phyloP scores from a whole-genome alignment of 2,797 vertebrate genomes.

The Liparis tanakae region DNA sequence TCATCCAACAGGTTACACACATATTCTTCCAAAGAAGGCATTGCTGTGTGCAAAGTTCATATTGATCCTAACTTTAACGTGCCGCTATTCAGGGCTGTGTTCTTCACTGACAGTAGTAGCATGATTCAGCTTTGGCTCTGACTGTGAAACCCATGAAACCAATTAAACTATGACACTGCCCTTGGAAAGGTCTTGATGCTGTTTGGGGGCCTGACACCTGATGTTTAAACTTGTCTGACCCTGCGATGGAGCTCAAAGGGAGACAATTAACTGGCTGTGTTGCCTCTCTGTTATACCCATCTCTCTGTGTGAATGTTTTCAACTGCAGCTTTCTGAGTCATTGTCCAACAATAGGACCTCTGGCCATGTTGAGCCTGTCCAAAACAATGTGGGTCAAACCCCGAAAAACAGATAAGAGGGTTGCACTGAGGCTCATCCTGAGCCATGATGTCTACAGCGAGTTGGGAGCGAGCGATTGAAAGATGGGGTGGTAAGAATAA shows the following conservation, averaged over 20 bases:
- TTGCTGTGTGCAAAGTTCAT: neutral
- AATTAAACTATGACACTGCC: slow-evolving; percentile 2
- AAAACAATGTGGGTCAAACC: slow-evolving; percentile 58
- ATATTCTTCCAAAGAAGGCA: neutral
- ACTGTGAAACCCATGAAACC: slow-evolving; percentile 9
- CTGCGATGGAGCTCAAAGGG: slow-evolving; percentile 8
- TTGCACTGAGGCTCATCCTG: slow-evolving; percentile 32
- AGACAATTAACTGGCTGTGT: slow-evolving; percentile 26
- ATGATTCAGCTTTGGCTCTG: slow-evolving; percentile 3
- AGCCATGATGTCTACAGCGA: slow-evolving; percentile 42
- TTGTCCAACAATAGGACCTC: slow-evolving; percentile 49
- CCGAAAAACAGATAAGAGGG: slow-evolving; percentile 35
- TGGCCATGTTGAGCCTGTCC: slow-evolving; percentile 46
- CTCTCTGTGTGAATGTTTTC: slow-evolving; percentile 39
- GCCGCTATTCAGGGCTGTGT: neutral
- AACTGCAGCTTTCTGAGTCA: slow-evolving; percentile 46
- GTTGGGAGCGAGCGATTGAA: slow-evolving; percentile 5
- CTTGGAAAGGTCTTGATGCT: slow-evolving; percentile 34
- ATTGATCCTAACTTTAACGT: neutral
- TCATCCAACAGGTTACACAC: slow-evolving; percentile 3
- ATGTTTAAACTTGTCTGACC: slow-evolving; percentile 31
- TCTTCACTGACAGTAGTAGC: neutral
- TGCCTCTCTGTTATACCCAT: slow-evolving; percentile 21
- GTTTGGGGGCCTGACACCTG: slow-evolving; percentile 24
- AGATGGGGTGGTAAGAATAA: slow-evolving; percentile 10